Base-by-base conservation (phyloP, 1,140 invertebrate species). In the Ostrea edulis region DNA sequence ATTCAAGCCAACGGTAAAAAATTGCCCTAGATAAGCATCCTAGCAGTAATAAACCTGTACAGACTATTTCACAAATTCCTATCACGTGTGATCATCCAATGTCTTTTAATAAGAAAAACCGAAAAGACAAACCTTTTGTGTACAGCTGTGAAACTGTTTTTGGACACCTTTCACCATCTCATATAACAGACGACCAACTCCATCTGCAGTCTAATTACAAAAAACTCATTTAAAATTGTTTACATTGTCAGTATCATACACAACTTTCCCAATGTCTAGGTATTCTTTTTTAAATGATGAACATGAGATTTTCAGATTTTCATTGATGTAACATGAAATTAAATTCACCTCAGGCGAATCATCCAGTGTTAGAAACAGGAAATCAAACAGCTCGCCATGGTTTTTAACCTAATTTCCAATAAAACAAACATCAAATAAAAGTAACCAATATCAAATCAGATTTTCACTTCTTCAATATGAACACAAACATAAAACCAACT, bases 121-220 rank as follows among this genome's bases (percentile, higher is more conserved):
- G 8, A 44, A 25, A 25, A 25, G 20, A 20, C 92, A 89, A 65
- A 95, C 93, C 85, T 91, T 85, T 52, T 92, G 90, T 22, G 92
- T 90, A 90, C 93, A 94, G 87, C 92, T 97, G 93, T 99, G 97
- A 93, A 98, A 97, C 88, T 98, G 97, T 8, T 97, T 96, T 68
- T 96, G 95, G 9, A 97, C 96, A 25, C 98, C 98, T 91, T 96
- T 96, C 52, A 98, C 94, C 68, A 98, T 97, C 96, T 98, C 97
- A 95, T 98, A 98, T 62, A 98, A 94, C 54, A 99, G 95, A 91
- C 97, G 96, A 0, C 97, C 97, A 94, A 97, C 97, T 14, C 98
- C 98, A 65, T 95, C 92, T 29, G 96, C 94, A 86, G 96, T 96
- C 96, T 97, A 94, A 22, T 90, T 89, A 88, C 85, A 81, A 17